Conservation (phyloP, 2,888 invertebrate species). For the Limnephilus auricula region DNA sequence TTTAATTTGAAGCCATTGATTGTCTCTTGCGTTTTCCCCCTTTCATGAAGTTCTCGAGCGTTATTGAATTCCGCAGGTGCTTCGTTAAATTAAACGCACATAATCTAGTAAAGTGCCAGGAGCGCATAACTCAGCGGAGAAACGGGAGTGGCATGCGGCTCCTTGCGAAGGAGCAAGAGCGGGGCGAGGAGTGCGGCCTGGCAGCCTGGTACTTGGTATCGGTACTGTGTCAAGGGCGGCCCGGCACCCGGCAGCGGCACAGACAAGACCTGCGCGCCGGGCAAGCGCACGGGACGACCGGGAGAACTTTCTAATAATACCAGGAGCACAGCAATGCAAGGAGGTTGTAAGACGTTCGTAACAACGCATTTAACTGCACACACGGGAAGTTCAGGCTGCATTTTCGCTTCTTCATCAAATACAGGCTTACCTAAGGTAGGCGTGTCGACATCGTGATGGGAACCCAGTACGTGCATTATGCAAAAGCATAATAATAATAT, state of each 20-base stretch:
- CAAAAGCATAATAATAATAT: neutral
- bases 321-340: conserved; percentile 39
- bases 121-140: conserved; percentile 34
- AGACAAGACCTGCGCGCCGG: conserved; percentile 50
- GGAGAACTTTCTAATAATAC: conserved; percentile 49
- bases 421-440: neutral
- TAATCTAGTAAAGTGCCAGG: conserved; percentile 31
- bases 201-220: neutral
- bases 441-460: neutral
- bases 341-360: neutral
- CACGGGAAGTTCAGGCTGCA: neutral
- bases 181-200: too few relatives aligned
- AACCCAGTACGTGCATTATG: neutral
- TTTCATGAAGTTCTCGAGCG: neutral
- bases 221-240: conserved; percentile 60
- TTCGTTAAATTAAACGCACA: conserved; percentile 17
- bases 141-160: conserved; percentile 23
- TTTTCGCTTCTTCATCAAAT: neutral
- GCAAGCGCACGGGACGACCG: conserved; percentile 41
- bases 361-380: conserved; percentile 1
- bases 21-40: neutral
- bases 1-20: neutral
- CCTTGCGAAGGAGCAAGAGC: conserved; percentile 8
- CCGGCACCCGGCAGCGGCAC: conserved; percentile 40
- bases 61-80: neutral